A percentile compares a stretch with the other conserved stretches of the same genome.
These are phyloP conservation scores for Epirrita christyi DNA, from an alignment of 2,888 invertebrate genomes.

Conservation along the genomic window DNA sequence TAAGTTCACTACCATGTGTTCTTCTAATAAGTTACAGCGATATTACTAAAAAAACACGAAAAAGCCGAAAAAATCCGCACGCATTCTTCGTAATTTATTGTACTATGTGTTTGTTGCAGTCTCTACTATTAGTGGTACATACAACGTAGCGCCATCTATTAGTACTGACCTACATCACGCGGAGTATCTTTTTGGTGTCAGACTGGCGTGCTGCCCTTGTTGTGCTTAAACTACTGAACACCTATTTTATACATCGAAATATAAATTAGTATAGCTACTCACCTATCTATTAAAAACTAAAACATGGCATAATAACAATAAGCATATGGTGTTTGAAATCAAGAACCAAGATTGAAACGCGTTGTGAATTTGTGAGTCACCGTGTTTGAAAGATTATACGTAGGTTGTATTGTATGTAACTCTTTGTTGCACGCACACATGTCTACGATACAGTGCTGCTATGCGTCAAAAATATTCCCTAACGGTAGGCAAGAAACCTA, in stretches of 20 bases:
- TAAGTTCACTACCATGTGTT: no score
- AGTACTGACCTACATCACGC: neutral
- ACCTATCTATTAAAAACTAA: slow-evolving; percentile 17
- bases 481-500: neutral
- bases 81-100: no score
- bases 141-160: slow-evolving; percentile 14
- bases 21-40: no score
- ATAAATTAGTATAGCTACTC: neutral
- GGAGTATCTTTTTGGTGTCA: neutral
- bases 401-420: no score
- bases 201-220: neutral
- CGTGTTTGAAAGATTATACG: slow-evolving; percentile 8
- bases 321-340: slow-evolving; percentile 25
- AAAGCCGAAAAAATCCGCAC: no score
- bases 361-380: slow-evolving; percentile 27
- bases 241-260: no score
- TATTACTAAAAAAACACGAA: no score
- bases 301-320: slow-evolving; percentile 39
- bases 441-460: slow-evolving; percentile 15
- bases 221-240: neutral
- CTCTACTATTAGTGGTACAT: neutral
- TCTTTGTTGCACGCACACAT: slow-evolving; percentile 31
- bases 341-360: slow-evolving; percentile 7
- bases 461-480: slow-evolving; percentile 7
- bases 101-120: no score